Evolutionary conservation across 2,888 invertebrate species (phyloP), one percentile per base, ranked within the genome.

Genomic region (Mythimna pallens): DNA sequence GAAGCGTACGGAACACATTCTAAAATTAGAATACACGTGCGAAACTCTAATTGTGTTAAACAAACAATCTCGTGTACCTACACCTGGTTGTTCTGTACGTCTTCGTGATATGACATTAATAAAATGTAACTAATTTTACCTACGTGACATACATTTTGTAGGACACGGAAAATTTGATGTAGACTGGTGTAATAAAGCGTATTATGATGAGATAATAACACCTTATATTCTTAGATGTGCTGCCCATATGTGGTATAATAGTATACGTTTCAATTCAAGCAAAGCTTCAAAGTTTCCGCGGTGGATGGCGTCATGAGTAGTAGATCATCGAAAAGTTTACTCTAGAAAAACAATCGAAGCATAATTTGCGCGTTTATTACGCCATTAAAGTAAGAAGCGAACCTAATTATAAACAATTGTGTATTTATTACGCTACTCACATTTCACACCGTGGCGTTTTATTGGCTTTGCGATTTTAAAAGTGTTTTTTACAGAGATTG

Each of bases 11-110:
- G 84, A 87, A 89, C 89, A 89, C 89, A 84, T 88, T 89, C 94
- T 95, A 95, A 92, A 90, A 92, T 92, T 94, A 95, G 95, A 89
- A 80, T 82, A 91, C 94, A 92, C 94, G 94, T 94, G 95, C 94
- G 91, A 94, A 94, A 93, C 92, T 90, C 91, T 94, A 94, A 94
- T 94, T 94, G 94, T 95, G 94, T 94, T 95, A 94, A 92, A 93
- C 94, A 94, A 95, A 95, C 95, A 95, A 89, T 86, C 88, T 87
- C 87, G 86, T 86, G 87, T 88, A 89, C 88, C 83, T 89, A 89
- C 94, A 94, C 94, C 94, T 94, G 94, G 89, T 84, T 87, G 87
- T 88, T 67, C 85, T 70, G 76, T 76, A 77, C 80, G 80, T 82
- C 82, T 87, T 76, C 80, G 66, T 74, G 72, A 84, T 87, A 88